Evolutionary conservation across 2,888 invertebrate species (phyloP).

Genomic region (Isotomurus palustris): DNA sequence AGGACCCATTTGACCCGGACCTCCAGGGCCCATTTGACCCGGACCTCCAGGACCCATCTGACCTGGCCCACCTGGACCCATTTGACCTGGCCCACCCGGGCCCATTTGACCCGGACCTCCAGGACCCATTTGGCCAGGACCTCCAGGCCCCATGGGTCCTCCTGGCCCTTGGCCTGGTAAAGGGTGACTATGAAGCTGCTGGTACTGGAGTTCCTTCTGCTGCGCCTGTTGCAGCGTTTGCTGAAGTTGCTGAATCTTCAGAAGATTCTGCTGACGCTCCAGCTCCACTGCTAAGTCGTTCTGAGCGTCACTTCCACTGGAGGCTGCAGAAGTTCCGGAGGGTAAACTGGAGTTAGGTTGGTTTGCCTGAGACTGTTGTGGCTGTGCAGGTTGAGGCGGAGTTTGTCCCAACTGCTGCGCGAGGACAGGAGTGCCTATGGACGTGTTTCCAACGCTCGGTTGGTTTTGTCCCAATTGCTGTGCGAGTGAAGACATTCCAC

Average conservation of each 20-base stretch:
- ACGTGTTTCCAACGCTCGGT: conserved; percentile 14
- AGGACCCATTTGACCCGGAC: no score
- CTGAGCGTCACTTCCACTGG: background rate
- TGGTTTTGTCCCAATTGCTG: conserved; percentile 42
- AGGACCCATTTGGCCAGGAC: background rate
- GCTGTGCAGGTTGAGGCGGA: conserved; percentile 20
- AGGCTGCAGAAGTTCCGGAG: conserved; percentile 47
- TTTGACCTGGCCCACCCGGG: conserved; percentile 14
- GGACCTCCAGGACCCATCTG: conserved; percentile 49
- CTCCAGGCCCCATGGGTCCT: background rate
- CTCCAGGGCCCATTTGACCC: conserved; percentile 58
- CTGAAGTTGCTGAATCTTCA: conserved; percentile 70
- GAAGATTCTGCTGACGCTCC: conserved; percentile 70
- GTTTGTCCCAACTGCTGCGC: conserved; percentile 27
- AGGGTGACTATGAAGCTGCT: conserved; percentile 31
- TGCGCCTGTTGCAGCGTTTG: conserved; percentile 76
- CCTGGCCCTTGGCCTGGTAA: conserved; percentile 15
- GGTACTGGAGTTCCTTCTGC: conserved; percentile 68
- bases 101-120: background rate
- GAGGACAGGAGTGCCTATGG: no score
- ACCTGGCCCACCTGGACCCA: no score
- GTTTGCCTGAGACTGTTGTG: conserved; percentile 37
- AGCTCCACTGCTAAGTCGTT: conserved; percentile 55
- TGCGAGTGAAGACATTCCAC: conserved; percentile 12
- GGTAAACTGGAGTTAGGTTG: conserved; percentile 51